These are phyloP conservation scores for Epicampocera succincta DNA, from an alignment of 2,888 invertebrate genomes.

Conservation along the genomic window DNA sequence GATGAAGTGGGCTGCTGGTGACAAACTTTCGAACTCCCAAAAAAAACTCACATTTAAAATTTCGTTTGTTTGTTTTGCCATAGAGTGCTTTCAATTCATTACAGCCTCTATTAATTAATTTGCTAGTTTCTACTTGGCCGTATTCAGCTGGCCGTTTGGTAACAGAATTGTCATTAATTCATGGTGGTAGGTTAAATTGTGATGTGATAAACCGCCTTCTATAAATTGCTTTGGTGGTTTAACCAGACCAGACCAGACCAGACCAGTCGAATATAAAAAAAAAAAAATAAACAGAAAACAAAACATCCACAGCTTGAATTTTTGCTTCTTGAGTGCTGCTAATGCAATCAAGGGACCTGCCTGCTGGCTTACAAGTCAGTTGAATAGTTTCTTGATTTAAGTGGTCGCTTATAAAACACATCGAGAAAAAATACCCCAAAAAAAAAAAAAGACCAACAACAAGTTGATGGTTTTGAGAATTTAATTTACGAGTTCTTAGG, in stretches of 20 bases:
- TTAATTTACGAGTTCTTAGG: slow-evolving; percentile 66
- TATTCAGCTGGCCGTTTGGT: slow-evolving; percentile 44
- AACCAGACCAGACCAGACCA: slow-evolving; percentile 34
- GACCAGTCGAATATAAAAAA: no score
- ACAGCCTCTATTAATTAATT: neutral
- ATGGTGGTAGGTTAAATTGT: slow-evolving; percentile 69
- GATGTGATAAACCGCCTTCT: slow-evolving; percentile 70
- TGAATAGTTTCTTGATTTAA: slow-evolving; percentile 46
- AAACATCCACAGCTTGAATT: slow-evolving; percentile 51
- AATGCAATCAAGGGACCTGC: slow-evolving; percentile 66
- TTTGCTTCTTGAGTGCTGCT: slow-evolving; percentile 53
- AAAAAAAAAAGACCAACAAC: slow-evolving; percentile 8
- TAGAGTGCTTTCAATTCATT: slow-evolving; percentile 12
- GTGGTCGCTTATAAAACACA: slow-evolving; percentile 33
- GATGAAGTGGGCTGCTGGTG: no score
- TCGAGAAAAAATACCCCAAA: neutral
- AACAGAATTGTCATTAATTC: slow-evolving; percentile 70
- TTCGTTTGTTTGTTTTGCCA: neutral
- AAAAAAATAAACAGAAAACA: neutral
- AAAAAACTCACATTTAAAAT: neutral
- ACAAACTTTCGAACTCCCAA: neutral
- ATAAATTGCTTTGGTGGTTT: slow-evolving; percentile 61
- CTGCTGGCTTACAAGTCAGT: slow-evolving; percentile 46
- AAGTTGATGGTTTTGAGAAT: slow-evolving; percentile 60
- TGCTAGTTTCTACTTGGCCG: neutral